Conservation (phyloP, 2,113 vertebrate species). For the Eclectus roratus region DNA sequence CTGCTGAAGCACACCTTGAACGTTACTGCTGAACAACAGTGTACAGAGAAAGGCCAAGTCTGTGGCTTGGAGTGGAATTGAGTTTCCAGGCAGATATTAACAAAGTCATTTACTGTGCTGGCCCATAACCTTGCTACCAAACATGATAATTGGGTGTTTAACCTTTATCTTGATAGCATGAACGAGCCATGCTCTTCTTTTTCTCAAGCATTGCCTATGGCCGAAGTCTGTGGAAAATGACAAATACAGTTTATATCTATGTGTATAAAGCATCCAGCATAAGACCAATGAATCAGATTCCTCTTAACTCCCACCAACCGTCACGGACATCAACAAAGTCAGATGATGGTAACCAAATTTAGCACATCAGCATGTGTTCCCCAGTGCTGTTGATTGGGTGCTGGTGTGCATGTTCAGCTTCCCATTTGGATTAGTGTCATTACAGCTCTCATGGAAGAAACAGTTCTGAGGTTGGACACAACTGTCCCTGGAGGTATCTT, state of each 20-base stretch:
- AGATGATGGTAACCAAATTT: not conserved
- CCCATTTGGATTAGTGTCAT: not conserved
- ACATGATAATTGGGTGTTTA: constrained; percentile 10
- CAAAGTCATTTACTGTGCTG: not conserved
- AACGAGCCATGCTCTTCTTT: not conserved
- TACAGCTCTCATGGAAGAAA: not conserved
- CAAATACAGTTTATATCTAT: not conserved
- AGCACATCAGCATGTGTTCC: not conserved
- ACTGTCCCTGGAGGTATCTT: not conserved
- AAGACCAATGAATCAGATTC: not conserved
- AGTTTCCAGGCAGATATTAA: not conserved
- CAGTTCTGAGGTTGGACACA: accelerated
- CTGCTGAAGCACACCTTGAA: not conserved
- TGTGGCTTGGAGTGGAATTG: not conserved
- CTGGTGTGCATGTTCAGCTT: not conserved
- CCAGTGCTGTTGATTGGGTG: too few relatives aligned
- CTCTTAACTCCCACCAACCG: not conserved
- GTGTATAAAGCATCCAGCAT: not conserved
- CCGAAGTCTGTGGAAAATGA: not conserved
- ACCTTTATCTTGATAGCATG: not conserved
- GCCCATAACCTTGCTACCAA: not conserved
- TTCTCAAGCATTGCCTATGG: not conserved
- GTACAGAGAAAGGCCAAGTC: not conserved
- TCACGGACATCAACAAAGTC: not conserved
- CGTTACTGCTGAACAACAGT: accelerated